These are phyloP conservation scores for Peromyscus nudipes DNA, from an alignment of 2,797 vertebrate species.

Conservation along the genomic window DNA sequence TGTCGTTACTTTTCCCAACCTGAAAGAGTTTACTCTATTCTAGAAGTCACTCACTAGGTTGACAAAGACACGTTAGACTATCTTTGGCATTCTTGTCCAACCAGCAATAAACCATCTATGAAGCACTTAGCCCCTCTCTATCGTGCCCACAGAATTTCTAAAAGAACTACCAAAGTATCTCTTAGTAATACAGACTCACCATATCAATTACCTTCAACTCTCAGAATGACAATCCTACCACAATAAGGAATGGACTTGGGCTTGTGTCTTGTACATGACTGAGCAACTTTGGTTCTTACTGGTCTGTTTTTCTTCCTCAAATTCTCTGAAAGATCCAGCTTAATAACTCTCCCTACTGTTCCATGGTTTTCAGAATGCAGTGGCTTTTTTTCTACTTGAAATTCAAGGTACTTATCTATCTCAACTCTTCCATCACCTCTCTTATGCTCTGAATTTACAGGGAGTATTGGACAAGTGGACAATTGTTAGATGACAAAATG, in stretches of 20 bases:
- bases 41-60: not conserved
- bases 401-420: constrained; percentile 4
- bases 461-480: not conserved
- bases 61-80: not conserved
- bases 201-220: not conserved
- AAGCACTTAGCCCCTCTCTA: not conserved
- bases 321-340: not conserved
- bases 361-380: not conserved
- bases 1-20: not conserved
- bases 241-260: not conserved
- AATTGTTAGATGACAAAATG: constrained; percentile 30
- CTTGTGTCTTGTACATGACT: not conserved
- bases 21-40: not conserved
- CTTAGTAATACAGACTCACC: not conserved
- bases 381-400: not conserved
- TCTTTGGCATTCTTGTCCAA: not conserved
- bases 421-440: not conserved
- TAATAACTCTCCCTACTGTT: not conserved
- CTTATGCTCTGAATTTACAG: constrained; percentile 11
- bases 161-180: not conserved
- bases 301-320: not conserved
- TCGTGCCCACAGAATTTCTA: not conserved
- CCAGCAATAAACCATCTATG: not conserved
- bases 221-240: not conserved
- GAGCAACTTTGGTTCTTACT: not conserved